These are phyloP conservation scores for Neoscelio sp. DNA, from an alignment of 2,888 invertebrate genomes.

Conservation along the genomic window DNA sequence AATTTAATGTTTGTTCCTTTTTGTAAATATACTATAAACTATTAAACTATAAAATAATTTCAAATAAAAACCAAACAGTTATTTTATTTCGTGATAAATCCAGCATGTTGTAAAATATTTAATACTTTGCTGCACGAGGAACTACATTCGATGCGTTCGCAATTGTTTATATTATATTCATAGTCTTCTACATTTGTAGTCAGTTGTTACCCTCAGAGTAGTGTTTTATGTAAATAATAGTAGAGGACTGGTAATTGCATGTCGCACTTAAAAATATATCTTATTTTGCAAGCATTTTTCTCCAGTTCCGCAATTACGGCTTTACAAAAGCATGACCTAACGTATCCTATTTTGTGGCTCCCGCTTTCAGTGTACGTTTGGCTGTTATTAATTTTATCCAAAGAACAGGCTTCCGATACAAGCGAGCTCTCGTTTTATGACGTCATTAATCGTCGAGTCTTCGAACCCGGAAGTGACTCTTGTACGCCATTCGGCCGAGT, in stretches of 20 bases:
- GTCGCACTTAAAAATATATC: not conserved
- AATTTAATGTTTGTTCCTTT: no score
- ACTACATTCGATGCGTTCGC: not conserved
- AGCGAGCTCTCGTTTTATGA: not conserved
- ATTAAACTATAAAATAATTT: not conserved
- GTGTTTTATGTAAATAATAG: not conserved
- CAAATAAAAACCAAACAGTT: not conserved
- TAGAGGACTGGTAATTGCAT: not conserved
- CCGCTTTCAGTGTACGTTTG: slow-evolving; percentile 9
- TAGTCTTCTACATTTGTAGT: not conserved
- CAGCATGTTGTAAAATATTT: not conserved
- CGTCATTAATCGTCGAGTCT: not conserved
- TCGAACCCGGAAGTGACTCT: not conserved
- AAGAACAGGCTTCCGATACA: slow-evolving; percentile 28
- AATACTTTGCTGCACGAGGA: no score
- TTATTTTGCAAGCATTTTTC: not conserved
- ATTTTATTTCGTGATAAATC: not conserved
- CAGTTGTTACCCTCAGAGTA: not conserved
- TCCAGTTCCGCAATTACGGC: not conserved
- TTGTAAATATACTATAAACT: no score
- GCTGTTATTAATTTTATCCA: slow-evolving; percentile 15
- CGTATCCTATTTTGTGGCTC: not conserved
- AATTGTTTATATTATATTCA: not conserved
- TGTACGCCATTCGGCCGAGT: not conserved
- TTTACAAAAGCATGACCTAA: slow-evolving; percentile 7